phyloP scores from a whole-genome alignment of 1,140 invertebrate species.

The Orchesella cincta region DNA sequence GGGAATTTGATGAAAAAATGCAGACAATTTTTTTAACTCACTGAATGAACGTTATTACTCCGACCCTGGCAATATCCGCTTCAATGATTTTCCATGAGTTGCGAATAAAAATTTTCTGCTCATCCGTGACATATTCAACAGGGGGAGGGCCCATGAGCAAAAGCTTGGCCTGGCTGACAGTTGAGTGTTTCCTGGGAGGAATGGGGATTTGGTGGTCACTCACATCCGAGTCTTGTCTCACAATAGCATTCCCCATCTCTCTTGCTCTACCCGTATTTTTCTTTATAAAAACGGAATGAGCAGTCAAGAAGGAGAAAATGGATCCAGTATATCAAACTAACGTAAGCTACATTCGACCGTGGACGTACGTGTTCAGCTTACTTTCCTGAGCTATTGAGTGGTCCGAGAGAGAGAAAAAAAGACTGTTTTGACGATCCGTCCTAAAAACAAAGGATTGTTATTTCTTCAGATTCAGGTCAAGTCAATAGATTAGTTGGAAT shows the following conservation, averaged over 20 bases:
- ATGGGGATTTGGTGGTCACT: constrained; percentile 10
- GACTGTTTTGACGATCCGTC: neutral
- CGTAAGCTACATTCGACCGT: neutral
- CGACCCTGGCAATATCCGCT: constrained; percentile 61
- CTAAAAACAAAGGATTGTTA: neutral
- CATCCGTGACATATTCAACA: constrained; percentile 54
- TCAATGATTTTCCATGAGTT: constrained; percentile 61
- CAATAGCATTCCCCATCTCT: constrained; percentile 42
- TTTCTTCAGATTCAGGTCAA: no score
- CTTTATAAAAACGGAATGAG: no score
- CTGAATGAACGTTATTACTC: constrained; percentile 62
- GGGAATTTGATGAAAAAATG: no score
- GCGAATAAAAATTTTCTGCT: constrained; percentile 58
- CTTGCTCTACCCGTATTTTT: neutral
- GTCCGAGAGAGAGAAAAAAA: neutral
- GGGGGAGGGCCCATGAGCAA: constrained; percentile 37
- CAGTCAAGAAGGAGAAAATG: no score
- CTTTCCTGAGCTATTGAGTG: neutral
- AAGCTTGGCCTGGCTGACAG: constrained; percentile 47
- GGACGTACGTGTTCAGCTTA: neutral
- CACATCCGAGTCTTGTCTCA: constrained; percentile 33
- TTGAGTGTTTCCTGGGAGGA: constrained; percentile 47
- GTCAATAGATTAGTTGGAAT: no score
- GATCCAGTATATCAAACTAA: no score
- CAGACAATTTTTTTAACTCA: no score